These are phyloP conservation scores for Syrrhaptes paradoxus DNA, from an alignment of 2,113 vertebrate genomes.

Conservation along the genomic window DNA sequence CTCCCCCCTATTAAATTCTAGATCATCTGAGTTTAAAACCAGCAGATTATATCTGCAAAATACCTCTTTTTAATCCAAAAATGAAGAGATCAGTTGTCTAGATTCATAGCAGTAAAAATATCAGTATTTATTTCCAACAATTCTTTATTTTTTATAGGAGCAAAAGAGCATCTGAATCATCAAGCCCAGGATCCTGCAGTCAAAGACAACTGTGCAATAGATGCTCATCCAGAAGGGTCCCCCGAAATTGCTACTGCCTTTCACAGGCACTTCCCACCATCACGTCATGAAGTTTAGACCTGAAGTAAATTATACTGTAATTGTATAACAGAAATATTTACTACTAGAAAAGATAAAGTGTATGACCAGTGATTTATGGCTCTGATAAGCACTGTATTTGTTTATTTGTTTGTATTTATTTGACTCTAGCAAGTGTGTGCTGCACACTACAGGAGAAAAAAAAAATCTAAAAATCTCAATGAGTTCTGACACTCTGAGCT, in stretches of 20 bases:
- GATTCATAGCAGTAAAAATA: background rate
- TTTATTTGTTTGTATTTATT: background rate
- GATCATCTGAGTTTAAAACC: background rate
- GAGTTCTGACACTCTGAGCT: background rate
- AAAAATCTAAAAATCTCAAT: background rate
- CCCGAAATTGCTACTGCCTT: background rate
- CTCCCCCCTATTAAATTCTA: background rate
- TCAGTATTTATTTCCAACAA: background rate
- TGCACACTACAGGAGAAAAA: background rate
- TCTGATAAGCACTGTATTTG: background rate
- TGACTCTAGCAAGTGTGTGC: background rate
- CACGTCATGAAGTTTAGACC: background rate
- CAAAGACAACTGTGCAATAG: background rate
- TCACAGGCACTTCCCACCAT: background rate
- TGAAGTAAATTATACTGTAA: background rate
- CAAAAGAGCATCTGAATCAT: background rate
- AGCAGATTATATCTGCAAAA: background rate
- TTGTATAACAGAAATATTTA: background rate
- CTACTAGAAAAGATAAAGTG: background rate
- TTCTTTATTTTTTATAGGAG: background rate
- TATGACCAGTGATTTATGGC: background rate
- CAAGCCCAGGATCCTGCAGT: background rate
- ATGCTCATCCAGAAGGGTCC: background rate
- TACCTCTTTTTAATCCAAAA: background rate
- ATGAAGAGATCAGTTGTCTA: background rate